A percentile compares a stretch with the other conserved stretches of the same genome.
Evolutionary conservation across 2,113 vertebrate species (phyloP).

Genomic region (Tachuris rubrigastra): DNA sequence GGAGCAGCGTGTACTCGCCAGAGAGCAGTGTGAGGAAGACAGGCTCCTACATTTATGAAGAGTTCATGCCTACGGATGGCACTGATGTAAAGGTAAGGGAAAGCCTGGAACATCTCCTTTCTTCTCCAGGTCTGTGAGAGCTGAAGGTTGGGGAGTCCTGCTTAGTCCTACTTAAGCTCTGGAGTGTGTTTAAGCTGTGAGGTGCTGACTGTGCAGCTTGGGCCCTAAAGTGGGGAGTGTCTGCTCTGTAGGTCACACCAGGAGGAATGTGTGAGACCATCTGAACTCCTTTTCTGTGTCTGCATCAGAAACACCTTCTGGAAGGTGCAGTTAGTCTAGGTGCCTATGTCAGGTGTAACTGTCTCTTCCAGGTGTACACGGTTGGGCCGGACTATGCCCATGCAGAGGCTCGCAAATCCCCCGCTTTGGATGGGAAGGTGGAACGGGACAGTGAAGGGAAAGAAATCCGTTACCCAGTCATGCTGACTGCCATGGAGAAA

Average conservation of each 20-base stretch:
- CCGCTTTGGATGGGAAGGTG: conserved; percentile 96
- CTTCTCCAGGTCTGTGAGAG: background rate
- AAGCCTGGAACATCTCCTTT: background rate
- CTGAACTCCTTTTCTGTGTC: background rate
- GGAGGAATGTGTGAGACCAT: background rate
- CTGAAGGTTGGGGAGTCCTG: background rate
- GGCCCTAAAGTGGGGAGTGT: accelerated
- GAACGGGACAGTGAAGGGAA: conserved; percentile 97
- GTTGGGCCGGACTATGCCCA: conserved; percentile 97
- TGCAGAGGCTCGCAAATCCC: conserved; percentile 95
- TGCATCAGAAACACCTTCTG: background rate
- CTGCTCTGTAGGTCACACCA: background rate
- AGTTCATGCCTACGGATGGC: conserved; percentile 98
- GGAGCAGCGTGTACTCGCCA: conserved; percentile 97
- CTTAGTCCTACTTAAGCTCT: background rate
- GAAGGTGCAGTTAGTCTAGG: background rate
- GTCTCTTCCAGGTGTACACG: conserved; percentile 89
- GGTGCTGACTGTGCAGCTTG: background rate
- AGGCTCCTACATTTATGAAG: conserved; percentile 98
- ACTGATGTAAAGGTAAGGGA: conserved; percentile 94
- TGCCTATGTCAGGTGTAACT: background rate
- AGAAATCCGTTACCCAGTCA: conserved; percentile 96
- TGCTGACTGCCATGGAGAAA: conserved; percentile 98
- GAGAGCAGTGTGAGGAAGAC: conserved; percentile 98
- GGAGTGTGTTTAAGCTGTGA: background rate